These are phyloP conservation scores for Drosophila ficusphila DNA, from an alignment of 1,140 invertebrate genomes.

Conservation along the genomic window DNA sequence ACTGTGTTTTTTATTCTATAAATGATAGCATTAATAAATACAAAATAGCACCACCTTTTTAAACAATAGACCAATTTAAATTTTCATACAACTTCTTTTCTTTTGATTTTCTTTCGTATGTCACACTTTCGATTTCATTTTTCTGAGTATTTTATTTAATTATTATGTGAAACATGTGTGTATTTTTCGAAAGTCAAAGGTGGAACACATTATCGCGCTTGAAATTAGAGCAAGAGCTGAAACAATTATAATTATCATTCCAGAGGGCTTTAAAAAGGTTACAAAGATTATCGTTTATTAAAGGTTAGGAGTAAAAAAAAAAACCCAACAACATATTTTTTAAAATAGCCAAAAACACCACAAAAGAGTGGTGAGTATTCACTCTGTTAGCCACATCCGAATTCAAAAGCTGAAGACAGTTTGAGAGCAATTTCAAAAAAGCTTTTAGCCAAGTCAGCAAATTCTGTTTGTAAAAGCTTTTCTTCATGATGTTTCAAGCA, in stretches of 20 bases:
- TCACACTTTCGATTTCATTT: not conserved
- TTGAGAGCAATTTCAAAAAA: slow-evolving; percentile 5
- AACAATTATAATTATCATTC: slow-evolving; percentile 11
- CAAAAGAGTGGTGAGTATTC: not conserved
- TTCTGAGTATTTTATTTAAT: not conserved
- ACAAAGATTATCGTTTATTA: slow-evolving; percentile 14
- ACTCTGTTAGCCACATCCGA: slow-evolving; percentile 9
- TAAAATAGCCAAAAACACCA: slow-evolving; percentile 7
- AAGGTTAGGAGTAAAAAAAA: slow-evolving; percentile 1
- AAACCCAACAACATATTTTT: slow-evolving; percentile 5
- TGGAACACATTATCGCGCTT: slow-evolving; percentile 18
- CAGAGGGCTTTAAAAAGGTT: slow-evolving; percentile 6
- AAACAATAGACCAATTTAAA: too few species aligned
- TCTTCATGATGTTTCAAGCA: too few species aligned
- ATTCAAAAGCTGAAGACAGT: slow-evolving; percentile 25
- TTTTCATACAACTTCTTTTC: too few species aligned
- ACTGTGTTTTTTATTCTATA: too few species aligned
- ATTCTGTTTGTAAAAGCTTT: slow-evolving; percentile 16
- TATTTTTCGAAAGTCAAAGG: slow-evolving; percentile 15
- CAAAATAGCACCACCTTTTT: too few species aligned
- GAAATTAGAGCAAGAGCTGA: slow-evolving; percentile 32
- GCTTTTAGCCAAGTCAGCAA: slow-evolving; percentile 67
- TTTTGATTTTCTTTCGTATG: too few species aligned
- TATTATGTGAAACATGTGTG: slow-evolving; percentile 5
- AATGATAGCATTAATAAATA: too few species aligned